Conservation (phyloP, 2,113 vertebrate species). For the Phaethon lepturus region DNA sequence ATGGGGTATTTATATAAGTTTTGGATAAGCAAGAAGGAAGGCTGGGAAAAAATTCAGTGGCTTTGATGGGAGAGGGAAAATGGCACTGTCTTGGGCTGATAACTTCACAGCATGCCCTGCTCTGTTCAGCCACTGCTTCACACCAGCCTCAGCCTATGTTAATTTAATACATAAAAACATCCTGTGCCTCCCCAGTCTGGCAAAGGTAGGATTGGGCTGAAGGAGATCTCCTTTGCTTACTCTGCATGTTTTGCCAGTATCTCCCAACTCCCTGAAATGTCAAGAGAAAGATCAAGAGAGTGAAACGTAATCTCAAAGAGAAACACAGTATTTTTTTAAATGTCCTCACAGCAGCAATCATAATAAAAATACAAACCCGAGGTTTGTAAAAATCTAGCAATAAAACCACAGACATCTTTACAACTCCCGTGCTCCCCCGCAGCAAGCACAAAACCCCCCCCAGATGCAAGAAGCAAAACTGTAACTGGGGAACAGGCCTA, state of each 20-base stretch:
- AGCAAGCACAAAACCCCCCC: neutral
- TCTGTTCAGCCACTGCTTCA: neutral
- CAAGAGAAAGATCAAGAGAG: slow-evolving; percentile 19
- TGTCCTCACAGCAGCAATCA: slow-evolving; percentile 29
- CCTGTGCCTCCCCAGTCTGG: neutral
- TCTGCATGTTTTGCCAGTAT: slow-evolving; percentile 2
- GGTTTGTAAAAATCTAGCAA: slow-evolving; percentile 47
- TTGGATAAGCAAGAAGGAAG: neutral
- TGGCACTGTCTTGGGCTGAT: neutral
- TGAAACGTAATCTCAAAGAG: neutral
- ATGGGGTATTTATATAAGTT: neutral
- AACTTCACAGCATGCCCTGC: neutral
- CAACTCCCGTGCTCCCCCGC: neutral
- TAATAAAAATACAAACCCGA: slow-evolving; percentile 55
- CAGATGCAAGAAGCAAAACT: neutral
- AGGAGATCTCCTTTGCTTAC: neutral
- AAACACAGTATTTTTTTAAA: neutral
- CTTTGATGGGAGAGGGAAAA: neutral
- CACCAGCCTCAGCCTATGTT: neutral
- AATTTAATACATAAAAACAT: neutral
- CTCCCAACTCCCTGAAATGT: slow-evolving; percentile 6
- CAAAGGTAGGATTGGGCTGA: neutral
- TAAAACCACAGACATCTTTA: slow-evolving; percentile 66
- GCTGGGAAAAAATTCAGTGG: neutral
- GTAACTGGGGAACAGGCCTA: neutral